These are phyloP conservation scores for Psilopogon haemacephalus DNA, from an alignment of 2,113 vertebrate species.

Conservation along the genomic window DNA sequence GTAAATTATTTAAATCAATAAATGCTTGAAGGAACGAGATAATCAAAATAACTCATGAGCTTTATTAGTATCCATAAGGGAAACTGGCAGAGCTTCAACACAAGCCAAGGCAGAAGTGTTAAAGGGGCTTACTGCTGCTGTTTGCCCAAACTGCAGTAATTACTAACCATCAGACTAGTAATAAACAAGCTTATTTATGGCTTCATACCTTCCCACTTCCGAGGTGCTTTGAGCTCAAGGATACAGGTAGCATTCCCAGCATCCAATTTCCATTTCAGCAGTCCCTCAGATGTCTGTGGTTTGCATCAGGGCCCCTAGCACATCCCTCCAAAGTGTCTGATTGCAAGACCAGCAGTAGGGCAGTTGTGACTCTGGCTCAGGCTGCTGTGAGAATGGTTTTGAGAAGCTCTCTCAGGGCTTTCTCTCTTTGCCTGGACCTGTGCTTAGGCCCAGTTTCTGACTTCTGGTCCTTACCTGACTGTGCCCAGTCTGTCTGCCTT, in stretches of 20 bases:
- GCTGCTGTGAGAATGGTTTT: not conserved
- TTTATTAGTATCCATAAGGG: not conserved
- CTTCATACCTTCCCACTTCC: not conserved
- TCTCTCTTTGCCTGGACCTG: not conserved
- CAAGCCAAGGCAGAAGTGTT: not conserved
- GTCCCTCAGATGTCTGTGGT: too few species aligned
- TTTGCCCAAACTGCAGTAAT: not conserved
- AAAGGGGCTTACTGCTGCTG: not conserved
- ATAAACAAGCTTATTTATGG: conserved; percentile 19
- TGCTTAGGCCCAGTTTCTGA: not conserved
- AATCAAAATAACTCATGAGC: not conserved
- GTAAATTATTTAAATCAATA: not conserved
- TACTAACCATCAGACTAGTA: not conserved
- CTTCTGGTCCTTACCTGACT: not conserved
- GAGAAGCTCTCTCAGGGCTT: not conserved
- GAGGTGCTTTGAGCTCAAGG: not conserved
- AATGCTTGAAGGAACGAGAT: conserved; percentile 4
- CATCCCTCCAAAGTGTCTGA: not conserved
- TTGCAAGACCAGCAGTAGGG: not conserved
- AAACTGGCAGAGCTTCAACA: not conserved
- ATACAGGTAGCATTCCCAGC: not conserved
- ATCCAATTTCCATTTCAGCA: not conserved
- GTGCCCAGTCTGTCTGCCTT: not conserved
- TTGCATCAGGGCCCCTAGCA: too few species aligned
- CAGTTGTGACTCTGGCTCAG: not conserved